Base-by-base conservation (phyloP, 2,797 vertebrate genomes). In the Lagocephalus sceleratus region DNA sequence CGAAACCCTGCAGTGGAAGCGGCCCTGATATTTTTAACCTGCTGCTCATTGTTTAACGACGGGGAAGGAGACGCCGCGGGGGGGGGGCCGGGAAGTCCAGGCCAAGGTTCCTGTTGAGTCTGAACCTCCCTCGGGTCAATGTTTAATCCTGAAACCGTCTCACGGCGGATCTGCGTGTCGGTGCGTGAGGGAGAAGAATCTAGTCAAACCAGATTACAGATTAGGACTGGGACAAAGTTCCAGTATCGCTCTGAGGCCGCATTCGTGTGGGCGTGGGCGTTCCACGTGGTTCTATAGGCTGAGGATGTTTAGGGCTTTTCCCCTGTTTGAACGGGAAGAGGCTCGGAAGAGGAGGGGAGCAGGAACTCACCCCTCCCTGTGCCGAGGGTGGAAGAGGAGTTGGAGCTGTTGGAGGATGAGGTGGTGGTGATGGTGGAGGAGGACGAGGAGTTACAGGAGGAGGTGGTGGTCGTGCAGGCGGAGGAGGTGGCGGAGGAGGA, bases 351-450 rank as follows among this genome's bases (percentile, higher is more conserved):
- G 25, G 25, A 47, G 5, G 61, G 61, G 64, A 43, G 63, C 22
- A 20, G 26, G 17, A 2, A 54, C 87, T 84, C 90, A 97, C 95
- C 95, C 90, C 92, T 94, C 9, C 78, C 85, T 0, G 76, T 16
- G 45, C 47, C 64, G 29, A 29, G n/a, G 1, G 58, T 45, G 0
- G 73, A 62, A 17, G 63, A 73, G 20, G 74, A 58, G 66, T 57
- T 75, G 52, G 72, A 48, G 45, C n/a, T 49, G 9, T 17, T 68
- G 63, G 47, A 35, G 54, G 58, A 65, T 8, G 69, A 26, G 48
- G 56, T 47, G 50, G 68, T 46, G 51, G 44, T 51, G 26, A 54
- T 47, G 64, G 75, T 58, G 19, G 73, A 60, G 70, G 50, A 68
- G 54, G 21, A 66, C 57, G 66, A 60, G 40, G 72, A 66, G 29